These are phyloP conservation scores for Amazona guildingii DNA, from an alignment of 2,113 vertebrate genomes.

Conservation along the genomic window DNA sequence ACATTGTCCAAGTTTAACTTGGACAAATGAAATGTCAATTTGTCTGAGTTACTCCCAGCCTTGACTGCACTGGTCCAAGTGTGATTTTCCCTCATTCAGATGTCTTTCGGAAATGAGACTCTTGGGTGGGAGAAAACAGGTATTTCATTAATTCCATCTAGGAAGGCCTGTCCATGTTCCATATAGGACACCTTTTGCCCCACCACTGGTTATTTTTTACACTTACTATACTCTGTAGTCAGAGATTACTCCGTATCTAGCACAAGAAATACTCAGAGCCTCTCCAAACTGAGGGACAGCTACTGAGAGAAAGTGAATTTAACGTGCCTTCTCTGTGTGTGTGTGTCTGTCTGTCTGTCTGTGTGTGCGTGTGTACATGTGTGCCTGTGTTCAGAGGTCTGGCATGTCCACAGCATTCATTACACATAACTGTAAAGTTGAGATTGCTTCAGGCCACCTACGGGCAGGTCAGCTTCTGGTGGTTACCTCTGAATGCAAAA, in stretches of 20 bases:
- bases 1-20: background rate
- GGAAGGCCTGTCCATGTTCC: background rate
- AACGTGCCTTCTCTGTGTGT: background rate
- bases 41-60: background rate
- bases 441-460: background rate
- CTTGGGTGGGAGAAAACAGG: background rate
- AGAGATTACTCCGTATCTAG: background rate
- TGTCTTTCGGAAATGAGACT: background rate
- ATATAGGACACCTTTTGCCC: background rate
- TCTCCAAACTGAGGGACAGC: background rate
- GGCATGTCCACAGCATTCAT: no score
- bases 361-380: rapidly evolving
- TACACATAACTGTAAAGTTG: background rate
- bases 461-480: background rate
- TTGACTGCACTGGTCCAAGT: background rate
- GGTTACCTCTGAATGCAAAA: background rate
- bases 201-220: background rate
- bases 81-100: background rate
- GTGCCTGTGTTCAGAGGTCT: background rate
- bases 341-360: no score
- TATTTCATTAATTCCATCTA: background rate
- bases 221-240: background rate
- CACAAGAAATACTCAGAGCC: background rate
- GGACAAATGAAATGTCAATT: background rate
- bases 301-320: background rate